Evolutionary conservation across 1,140 invertebrate species (phyloP).

Genomic region (Panagrolaimus sp.): DNA sequence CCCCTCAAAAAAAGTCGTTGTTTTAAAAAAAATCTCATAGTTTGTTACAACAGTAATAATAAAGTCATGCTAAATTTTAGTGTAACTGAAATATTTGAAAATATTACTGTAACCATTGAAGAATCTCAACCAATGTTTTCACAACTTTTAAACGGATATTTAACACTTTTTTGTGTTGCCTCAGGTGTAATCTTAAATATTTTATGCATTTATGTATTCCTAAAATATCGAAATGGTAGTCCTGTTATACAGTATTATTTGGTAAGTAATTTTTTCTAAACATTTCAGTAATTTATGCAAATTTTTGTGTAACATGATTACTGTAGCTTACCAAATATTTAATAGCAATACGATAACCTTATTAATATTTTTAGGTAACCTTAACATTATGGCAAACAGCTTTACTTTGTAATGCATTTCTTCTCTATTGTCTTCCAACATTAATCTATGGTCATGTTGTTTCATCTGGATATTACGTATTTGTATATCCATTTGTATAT

Average conservation of each 20-base stretch:
- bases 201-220: conserved; percentile 52
- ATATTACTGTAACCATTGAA: neutral
- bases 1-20: too few species aligned
- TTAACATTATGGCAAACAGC: conserved; percentile 55
- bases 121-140: conserved; percentile 44
- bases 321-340: neutral
- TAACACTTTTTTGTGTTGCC: conserved; percentile 50
- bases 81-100: too few species aligned
- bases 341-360: too few species aligned
- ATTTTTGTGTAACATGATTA: conserved; percentile 21
- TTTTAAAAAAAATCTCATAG: too few species aligned
- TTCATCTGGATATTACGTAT: conserved; percentile 39
- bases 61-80: too few species aligned
- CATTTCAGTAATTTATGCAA: conserved; percentile 3
- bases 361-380: conserved; percentile 41
- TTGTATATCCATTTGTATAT: conserved; percentile 54
- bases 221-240: conserved; percentile 38
- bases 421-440: conserved; percentile 56
- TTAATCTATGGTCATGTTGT: conserved; percentile 48
- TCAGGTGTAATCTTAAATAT: conserved; percentile 49
- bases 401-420: conserved; percentile 51
- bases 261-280: conserved; percentile 30
- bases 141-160: conserved; percentile 49
- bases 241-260: conserved; percentile 57
- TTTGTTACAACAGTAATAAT: too few species aligned